phyloP scores from a whole-genome alignment of 2,888 invertebrate species.

The Sceliomorpha sp. region DNA sequence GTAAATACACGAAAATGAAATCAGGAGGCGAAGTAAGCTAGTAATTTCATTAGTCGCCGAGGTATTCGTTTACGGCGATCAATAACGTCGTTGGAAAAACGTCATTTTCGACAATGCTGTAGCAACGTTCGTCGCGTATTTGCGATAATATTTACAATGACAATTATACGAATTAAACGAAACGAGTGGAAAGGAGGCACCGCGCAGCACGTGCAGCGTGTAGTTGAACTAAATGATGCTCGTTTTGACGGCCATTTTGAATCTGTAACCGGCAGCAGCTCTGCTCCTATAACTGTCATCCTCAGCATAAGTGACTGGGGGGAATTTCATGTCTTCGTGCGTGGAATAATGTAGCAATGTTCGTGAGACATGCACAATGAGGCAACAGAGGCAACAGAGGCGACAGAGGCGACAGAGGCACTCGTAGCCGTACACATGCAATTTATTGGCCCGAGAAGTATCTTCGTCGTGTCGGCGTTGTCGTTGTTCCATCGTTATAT shows the following conservation, averaged over 20 bases:
- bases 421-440: slow-evolving; percentile 55
- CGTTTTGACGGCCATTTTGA: slow-evolving; percentile 51
- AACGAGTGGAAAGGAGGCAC: too few relatives aligned
- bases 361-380: slow-evolving; percentile 53
- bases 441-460: slow-evolving; percentile 55
- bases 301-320: slow-evolving; percentile 52
- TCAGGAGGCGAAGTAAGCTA: too few relatives aligned
- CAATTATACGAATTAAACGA: too few relatives aligned
- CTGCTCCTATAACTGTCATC: slow-evolving; percentile 53
- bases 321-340: slow-evolving; percentile 57
- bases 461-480: slow-evolving; percentile 47
- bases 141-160: too few relatives aligned
- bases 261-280: slow-evolving; percentile 52
- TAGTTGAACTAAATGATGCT: slow-evolving; percentile 36
- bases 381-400: too few relatives aligned
- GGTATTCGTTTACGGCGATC: too few relatives aligned
- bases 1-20: too few relatives aligned
- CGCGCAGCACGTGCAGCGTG: too few relatives aligned
- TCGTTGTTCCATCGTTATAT: slow-evolving; percentile 46
- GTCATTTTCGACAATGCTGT: too few relatives aligned
- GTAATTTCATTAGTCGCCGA: too few relatives aligned
- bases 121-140: too few relatives aligned
- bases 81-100: too few relatives aligned
- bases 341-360: slow-evolving; percentile 56
- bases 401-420: slow-evolving; percentile 52